These are phyloP conservation scores for Cephus rjabovi DNA, from an alignment of 2,888 invertebrate genomes.

Conservation along the genomic window DNA sequence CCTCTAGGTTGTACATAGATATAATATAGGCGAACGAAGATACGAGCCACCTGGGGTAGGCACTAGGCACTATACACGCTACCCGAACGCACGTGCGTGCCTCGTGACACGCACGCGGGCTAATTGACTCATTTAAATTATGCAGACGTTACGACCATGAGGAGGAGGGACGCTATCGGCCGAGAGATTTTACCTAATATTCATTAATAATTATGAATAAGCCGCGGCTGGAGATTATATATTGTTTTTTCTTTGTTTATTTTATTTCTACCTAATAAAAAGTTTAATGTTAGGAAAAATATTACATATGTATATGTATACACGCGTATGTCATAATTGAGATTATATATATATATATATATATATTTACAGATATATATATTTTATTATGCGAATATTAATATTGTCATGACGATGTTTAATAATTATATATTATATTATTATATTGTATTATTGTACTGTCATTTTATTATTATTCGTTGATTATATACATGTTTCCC, in stretches of 20 bases:
- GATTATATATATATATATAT: conserved; percentile 26
- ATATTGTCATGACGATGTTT: conserved; percentile 17
- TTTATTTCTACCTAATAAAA: conserved; percentile 17
- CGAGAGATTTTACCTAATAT: neutral
- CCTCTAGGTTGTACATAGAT: neutral
- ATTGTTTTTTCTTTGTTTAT: conserved; percentile 18
- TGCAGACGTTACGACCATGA: neutral
- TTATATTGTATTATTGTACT: neutral
- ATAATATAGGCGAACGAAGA: neutral
- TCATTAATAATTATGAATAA: conserved; percentile 33
- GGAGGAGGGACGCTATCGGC: neutral
- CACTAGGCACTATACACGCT: neutral
- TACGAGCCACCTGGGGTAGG: neutral
- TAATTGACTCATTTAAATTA: neutral
- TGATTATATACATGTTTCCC: neutral
- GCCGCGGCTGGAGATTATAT: conserved; percentile 8
- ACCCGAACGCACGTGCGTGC: neutral
- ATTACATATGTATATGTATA: conserved; percentile 32
- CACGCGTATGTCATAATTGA: conserved; percentile 21
- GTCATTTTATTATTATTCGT: neutral
- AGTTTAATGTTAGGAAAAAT: conserved; percentile 24
- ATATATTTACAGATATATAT: conserved; percentile 23
- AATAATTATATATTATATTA: conserved; percentile 1
- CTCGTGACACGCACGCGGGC: neutral
- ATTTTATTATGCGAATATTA: conserved; percentile 31